These are phyloP conservation scores for Lipophrys pholis DNA, from an alignment of 2,113 vertebrate genomes.

Conservation along the genomic window DNA sequence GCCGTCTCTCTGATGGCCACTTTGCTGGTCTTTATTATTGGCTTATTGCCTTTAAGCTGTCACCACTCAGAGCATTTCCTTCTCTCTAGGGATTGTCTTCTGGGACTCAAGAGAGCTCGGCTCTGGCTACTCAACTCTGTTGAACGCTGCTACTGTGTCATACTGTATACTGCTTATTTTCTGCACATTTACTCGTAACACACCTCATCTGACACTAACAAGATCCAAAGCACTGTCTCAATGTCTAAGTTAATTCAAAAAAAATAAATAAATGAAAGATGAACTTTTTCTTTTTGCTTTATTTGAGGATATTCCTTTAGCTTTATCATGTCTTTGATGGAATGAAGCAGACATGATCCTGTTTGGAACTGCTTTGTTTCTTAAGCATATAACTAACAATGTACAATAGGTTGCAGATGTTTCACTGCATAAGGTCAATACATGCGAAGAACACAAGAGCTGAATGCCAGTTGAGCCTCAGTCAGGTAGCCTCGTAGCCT, in stretches of 20 bases:
- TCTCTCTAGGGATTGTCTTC: conserved; percentile 75
- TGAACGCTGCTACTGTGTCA: conserved; percentile 67
- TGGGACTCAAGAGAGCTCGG: conserved; percentile 67
- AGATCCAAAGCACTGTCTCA: conserved; percentile 2
- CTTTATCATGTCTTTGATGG: conserved; percentile 1
- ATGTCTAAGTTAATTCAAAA: not conserved
- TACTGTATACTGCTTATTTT: conserved; percentile 44
- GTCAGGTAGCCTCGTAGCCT: conserved; percentile 70
- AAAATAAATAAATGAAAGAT: conserved; percentile 15
- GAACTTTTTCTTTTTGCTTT: conserved; percentile 27
- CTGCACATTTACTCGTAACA: conserved; percentile 32
- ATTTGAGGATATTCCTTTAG: not conserved
- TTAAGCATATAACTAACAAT: conserved; percentile 42
- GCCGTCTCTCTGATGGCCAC: conserved; percentile 72
- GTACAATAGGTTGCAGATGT: conserved; percentile 61
- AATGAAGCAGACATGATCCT: conserved; percentile 8
- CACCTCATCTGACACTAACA: conserved; percentile 14
- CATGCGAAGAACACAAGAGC: conserved; percentile 64
- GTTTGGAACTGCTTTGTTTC: conserved; percentile 42
- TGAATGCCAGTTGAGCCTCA: conserved; percentile 55
- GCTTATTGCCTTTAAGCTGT: conserved; percentile 82
- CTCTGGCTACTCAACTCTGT: conserved; percentile 60
- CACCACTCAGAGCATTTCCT: conserved; percentile 75
- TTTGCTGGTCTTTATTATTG: conserved; percentile 80
- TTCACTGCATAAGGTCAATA: conserved; percentile 74